Evolutionary conservation across 1,140 invertebrate genomes (phyloP).

Genomic region (Latrodectus geometricus): DNA sequence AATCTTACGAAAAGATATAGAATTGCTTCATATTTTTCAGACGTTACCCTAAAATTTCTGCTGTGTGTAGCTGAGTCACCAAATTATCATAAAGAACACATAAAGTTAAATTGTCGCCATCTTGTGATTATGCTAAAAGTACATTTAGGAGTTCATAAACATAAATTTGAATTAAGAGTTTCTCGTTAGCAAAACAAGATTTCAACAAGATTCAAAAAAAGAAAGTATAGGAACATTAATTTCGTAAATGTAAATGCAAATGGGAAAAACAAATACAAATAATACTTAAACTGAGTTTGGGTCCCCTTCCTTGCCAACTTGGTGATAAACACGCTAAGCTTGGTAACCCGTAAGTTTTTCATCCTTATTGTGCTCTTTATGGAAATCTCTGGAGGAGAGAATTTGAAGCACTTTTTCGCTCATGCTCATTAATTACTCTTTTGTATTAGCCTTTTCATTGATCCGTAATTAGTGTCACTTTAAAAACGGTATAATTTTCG

Average conservation of each 20-base stretch:
- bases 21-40: slow-evolving; percentile 67
- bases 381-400: too few species aligned
- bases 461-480: too few species aligned
- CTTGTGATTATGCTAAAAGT: slow-evolving; percentile 15
- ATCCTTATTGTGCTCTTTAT: too few species aligned
- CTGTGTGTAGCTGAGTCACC: slow-evolving; percentile 65
- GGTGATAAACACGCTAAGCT: too few species aligned
- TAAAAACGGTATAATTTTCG: too few species aligned
- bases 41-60: slow-evolving; percentile 67
- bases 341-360: too few species aligned
- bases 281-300: too few species aligned
- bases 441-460: too few species aligned
- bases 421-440: too few species aligned
- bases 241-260: neutral
- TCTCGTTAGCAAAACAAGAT: slow-evolving; percentile 65
- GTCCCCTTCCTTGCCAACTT: too few species aligned
- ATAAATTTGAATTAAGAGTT: slow-evolving; percentile 67
- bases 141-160: slow-evolving; percentile 66
- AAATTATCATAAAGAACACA: slow-evolving; percentile 60
- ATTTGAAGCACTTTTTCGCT: too few species aligned
- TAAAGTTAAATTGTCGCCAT: neutral
- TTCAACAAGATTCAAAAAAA: slow-evolving; percentile 56
- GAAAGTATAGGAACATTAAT: neutral
- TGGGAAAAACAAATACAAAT: too few species aligned
- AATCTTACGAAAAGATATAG: slow-evolving; percentile 68